Evolutionary conservation across 2,113 vertebrate genomes (phyloP).

Genomic region (Podilymbus podiceps): DNA sequence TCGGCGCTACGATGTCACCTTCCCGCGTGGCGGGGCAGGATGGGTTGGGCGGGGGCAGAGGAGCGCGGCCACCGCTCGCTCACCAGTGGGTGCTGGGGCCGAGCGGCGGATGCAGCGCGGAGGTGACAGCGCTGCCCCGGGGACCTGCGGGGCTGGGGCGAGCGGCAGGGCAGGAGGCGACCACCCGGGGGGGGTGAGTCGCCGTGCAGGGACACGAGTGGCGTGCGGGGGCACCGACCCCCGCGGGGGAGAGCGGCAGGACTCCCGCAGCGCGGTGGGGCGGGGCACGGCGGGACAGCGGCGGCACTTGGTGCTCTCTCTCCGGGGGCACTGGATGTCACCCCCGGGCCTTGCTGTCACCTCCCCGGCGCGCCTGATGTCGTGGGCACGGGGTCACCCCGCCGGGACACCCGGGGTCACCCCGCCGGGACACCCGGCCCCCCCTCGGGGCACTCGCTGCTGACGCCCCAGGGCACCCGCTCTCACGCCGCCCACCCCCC

Average conservation of each 20-base stretch:
- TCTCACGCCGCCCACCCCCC: too few relatives aligned
- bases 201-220: background rate
- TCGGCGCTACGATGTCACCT: background rate
- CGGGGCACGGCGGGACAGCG: too few relatives aligned
- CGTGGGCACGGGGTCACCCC: background rate
- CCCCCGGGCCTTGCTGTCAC: too few relatives aligned
- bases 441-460: too few relatives aligned
- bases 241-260: too few relatives aligned
- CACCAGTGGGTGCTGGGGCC: rapidly evolving
- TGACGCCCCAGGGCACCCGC: background rate
- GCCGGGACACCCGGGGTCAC: too few relatives aligned
- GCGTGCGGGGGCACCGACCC: background rate
- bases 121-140: background rate
- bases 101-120: background rate
- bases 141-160: background rate
- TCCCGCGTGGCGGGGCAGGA: rapidly evolving
- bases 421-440: too few relatives aligned
- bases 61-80: background rate
- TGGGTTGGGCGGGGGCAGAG: background rate
- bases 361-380: too few relatives aligned
- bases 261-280: too few relatives aligned
- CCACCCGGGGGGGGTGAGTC: background rate
- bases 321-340: too few relatives aligned
- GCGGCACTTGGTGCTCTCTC: too few relatives aligned
- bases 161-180: background rate